A percentile compares a stretch with the other conserved stretches of the same genome.
phyloP scores from a whole-genome alignment of 2,797 vertebrate species.

The Mionectes olivaceus region DNA sequence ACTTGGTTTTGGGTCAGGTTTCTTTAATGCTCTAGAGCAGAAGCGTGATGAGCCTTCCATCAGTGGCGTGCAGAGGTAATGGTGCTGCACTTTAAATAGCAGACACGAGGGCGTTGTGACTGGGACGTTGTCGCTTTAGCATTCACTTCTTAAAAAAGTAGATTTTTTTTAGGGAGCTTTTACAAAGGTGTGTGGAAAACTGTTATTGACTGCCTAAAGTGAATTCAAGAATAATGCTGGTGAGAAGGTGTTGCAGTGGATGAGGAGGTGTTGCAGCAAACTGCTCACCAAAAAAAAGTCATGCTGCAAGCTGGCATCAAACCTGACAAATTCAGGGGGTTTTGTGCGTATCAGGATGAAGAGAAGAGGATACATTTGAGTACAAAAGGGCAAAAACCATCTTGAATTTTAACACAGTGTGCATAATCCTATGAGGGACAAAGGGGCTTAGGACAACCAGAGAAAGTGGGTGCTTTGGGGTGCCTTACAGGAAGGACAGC shows the following conservation, averaged over 20 bases:
- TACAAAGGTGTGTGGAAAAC: neutral
- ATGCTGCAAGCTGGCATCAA: neutral
- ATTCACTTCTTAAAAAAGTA: neutral
- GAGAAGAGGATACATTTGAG: neutral
- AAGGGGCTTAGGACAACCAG: neutral
- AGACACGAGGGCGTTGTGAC: neutral
- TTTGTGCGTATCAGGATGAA: neutral
- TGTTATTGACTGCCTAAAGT: neutral
- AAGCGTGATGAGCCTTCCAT: neutral
- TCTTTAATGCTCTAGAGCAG: neutral
- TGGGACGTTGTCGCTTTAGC: neutral
- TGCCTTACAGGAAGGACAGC: neutral
- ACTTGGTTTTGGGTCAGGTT: neutral
- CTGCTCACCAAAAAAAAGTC: neutral
- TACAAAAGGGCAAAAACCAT: neutral
- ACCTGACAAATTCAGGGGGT: neutral
- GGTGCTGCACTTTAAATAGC: slow-evolving; percentile 6
- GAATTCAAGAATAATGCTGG: neutral
- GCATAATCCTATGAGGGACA: neutral
- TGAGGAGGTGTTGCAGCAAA: neutral
- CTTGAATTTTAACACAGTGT: neutral
- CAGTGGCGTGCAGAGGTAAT: neutral
- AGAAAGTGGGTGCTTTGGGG: neutral
- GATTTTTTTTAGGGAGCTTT: slow-evolving; percentile 14
- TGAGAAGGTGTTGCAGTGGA: neutral